Evolutionary conservation across 2,888 invertebrate genomes (phyloP).

Genomic region (Drosophila algonquin): DNA sequence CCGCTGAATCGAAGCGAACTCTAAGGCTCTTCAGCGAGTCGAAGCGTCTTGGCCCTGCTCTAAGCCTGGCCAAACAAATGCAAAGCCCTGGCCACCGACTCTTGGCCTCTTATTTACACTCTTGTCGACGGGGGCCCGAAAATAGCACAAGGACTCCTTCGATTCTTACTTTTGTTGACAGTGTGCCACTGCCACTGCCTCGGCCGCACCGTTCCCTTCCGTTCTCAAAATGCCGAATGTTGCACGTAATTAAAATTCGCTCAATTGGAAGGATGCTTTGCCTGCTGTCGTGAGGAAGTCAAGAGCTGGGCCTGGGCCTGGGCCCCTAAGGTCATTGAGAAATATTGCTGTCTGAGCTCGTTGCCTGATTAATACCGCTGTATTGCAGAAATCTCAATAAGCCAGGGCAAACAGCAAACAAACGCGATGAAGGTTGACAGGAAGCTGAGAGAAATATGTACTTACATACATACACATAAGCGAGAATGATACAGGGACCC

Average conservation of each 20-base stretch:
- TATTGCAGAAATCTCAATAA: constrained; percentile 50
- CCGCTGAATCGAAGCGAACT: constrained; percentile 20
- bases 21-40: neutral
- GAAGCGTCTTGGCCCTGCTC: constrained; percentile 18
- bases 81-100: constrained; percentile 36
- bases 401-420: constrained; percentile 47
- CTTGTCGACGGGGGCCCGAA: constrained; percentile 39
- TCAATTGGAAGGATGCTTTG: constrained; percentile 58
- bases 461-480: constrained; percentile 19
- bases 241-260: constrained; percentile 74
- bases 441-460: constrained; percentile 12
- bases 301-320: constrained; percentile 7
- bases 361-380: constrained; percentile 63
- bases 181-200: constrained; percentile 1
- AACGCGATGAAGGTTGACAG: neutral
- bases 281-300: neutral
- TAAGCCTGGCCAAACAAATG: constrained; percentile 48
- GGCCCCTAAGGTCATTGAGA: constrained; percentile 40
- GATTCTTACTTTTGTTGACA: constrained; percentile 36
- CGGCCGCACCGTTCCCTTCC: constrained; percentile 40
- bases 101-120: constrained; percentile 54
- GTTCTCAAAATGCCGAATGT: constrained; percentile 63
- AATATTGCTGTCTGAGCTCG: constrained; percentile 40
- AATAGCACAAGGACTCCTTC: constrained; percentile 40
- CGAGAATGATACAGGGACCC: constrained; percentile 16